phyloP scores from a whole-genome alignment of 2,888 invertebrate species.

The Deilephila elpenor region DNA sequence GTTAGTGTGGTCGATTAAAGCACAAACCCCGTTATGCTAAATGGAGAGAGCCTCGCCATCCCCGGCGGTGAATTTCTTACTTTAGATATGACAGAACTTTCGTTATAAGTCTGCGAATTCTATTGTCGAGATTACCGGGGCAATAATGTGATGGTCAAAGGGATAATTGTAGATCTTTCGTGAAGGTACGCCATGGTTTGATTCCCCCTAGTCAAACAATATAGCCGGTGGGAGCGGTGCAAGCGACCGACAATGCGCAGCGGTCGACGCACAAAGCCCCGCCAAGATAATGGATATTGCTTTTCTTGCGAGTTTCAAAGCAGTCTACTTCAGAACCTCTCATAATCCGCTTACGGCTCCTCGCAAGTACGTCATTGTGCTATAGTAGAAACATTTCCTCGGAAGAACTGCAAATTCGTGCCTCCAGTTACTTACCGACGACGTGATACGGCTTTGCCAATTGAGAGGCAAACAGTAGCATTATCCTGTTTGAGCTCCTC shows the following conservation, averaged over 20 bases:
- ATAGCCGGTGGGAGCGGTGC: conserved; percentile 56
- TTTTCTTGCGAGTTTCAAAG: conserved; percentile 83
- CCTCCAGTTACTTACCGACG: conserved; percentile 54
- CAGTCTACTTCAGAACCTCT: conserved; percentile 81
- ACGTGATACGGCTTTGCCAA: conserved; percentile 59
- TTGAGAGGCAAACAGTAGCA: conserved; percentile 45
- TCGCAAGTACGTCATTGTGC: conserved; percentile 76
- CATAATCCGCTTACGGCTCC: conserved; percentile 81
- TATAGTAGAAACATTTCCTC: conserved; percentile 74
- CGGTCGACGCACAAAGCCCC: conserved; percentile 72
- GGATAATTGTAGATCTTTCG: conserved; percentile 31
- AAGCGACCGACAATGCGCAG: conserved; percentile 69
- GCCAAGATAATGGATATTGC: conserved; percentile 83
- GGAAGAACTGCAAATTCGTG: conserved; percentile 56
- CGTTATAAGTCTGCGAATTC: neutral
- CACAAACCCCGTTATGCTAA: too few relatives aligned
- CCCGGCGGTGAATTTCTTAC: too few relatives aligned
- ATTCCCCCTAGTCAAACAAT: conserved; percentile 62
- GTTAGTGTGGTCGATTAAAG: too few relatives aligned
- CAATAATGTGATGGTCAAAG: neutral
- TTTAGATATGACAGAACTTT: neutral
- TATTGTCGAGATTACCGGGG: neutral
- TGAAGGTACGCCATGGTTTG: conserved; percentile 49
- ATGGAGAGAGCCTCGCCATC: too few relatives aligned
- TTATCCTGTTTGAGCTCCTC: conserved; percentile 41